phyloP scores from a whole-genome alignment of 2,113 vertebrate genomes.

The Microtus richardsoni region DNA sequence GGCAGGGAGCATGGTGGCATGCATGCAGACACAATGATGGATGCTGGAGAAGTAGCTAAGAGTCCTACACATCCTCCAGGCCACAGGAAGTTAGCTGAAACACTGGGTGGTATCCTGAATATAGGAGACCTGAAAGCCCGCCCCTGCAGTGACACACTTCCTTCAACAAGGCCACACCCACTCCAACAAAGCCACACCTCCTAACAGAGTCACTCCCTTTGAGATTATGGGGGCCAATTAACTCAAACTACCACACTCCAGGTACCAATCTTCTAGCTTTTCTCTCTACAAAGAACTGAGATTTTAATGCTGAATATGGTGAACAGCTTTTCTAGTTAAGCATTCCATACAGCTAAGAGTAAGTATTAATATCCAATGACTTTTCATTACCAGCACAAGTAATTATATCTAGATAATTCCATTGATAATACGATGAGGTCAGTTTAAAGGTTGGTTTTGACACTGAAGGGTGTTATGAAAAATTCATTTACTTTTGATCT shows the following conservation, averaged over 20 bases:
- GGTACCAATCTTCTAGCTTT: background rate
- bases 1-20: background rate
- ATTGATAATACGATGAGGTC: constrained; percentile 44
- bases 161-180: background rate
- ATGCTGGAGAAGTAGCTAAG: background rate
- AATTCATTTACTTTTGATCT: constrained; percentile 62
- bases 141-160: background rate
- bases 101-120: background rate
- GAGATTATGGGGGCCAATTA: background rate
- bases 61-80: background rate
- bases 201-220: background rate
- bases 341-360: background rate
- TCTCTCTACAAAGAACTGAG: background rate
- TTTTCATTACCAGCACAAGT: constrained; percentile 52
- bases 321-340: constrained; percentile 32
- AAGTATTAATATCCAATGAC: constrained; percentile 37
- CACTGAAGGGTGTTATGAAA: constrained; percentile 62
- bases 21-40: background rate
- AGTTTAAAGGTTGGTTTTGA: constrained; percentile 59
- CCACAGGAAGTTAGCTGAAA: background rate
- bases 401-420: constrained; percentile 68
- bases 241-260: background rate
- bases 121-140: background rate
- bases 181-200: background rate
- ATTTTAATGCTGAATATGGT: constrained; percentile 12